Conservation (phyloP, 2,888 invertebrate genomes). For the Cephus rjabovi region DNA sequence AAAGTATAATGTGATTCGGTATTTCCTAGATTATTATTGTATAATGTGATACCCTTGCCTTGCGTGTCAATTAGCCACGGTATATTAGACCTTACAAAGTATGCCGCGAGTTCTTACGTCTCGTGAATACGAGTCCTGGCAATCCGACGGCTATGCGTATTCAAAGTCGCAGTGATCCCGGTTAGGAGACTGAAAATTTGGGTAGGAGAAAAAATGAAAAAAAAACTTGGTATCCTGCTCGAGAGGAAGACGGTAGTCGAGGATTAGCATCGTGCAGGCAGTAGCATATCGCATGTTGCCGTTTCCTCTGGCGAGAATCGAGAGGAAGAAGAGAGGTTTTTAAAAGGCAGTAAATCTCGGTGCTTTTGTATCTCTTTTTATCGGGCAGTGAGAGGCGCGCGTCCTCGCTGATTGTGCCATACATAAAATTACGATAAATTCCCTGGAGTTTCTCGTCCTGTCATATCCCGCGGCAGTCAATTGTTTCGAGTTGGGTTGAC, state of each 20-base stretch:
- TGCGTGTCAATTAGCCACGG: slow-evolving; percentile 61
- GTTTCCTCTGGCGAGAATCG: slow-evolving; percentile 21
- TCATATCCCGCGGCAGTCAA: slow-evolving; percentile 51
- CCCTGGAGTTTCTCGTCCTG: slow-evolving; percentile 44
- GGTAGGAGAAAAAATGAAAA: background rate
- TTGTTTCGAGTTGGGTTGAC: slow-evolving; percentile 47
- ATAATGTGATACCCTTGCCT: slow-evolving; percentile 51
- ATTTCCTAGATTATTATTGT: slow-evolving; percentile 54
- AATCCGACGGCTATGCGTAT: background rate
- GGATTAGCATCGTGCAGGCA: background rate
- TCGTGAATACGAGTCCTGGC: background rate
- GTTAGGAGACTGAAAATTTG: background rate
- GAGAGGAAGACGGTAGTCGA: background rate
- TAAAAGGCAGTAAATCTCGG: slow-evolving; percentile 57
- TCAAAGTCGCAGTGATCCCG: background rate
- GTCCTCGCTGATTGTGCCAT: slow-evolving; percentile 58
- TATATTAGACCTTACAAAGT: slow-evolving; percentile 49
- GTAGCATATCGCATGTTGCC: slow-evolving; percentile 1
- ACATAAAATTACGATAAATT: slow-evolving; percentile 66
- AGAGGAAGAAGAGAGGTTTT: slow-evolving; percentile 25
- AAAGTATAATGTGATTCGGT: slow-evolving; percentile 57
- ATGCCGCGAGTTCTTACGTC: slow-evolving; percentile 22
- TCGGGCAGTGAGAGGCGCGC: slow-evolving; percentile 38
- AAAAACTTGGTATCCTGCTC: background rate
- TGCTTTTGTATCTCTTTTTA: slow-evolving; percentile 47